Conservation (phyloP, 2,888 invertebrate species). For the Synanthedon tipuliformis region DNA sequence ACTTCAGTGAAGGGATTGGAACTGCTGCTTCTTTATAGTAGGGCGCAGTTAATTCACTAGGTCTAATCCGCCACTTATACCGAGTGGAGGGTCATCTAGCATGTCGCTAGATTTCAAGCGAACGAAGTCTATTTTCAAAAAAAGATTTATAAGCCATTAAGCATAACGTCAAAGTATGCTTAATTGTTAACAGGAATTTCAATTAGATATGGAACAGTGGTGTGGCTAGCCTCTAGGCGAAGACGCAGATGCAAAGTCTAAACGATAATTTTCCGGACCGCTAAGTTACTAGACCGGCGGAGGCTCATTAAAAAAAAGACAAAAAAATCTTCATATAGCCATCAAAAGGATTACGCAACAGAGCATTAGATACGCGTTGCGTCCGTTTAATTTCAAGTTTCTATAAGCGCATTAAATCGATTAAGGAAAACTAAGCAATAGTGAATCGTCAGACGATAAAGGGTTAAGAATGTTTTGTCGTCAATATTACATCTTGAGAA, state of each 20-base stretch:
- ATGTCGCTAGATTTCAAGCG: too few relatives aligned
- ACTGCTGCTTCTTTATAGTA: too few relatives aligned
- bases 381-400: conserved; percentile 9
- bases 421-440: conserved; percentile 7
- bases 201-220: too few relatives aligned
- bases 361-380: conserved; percentile 9
- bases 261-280: conserved; percentile 1
- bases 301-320: conserved; percentile 1
- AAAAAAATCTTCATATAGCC: conserved; percentile 10
- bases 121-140: too few relatives aligned
- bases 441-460: conserved; percentile 1
- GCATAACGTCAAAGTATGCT: too few relatives aligned
- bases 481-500: conserved; percentile 7
- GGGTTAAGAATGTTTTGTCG: conserved; percentile 10
- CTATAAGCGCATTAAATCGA: conserved; percentile 15
- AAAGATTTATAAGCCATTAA: too few relatives aligned
- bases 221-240: conserved; percentile 5
- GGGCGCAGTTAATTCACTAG: too few relatives aligned
- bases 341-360: conserved; percentile 14
- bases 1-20: too few relatives aligned
- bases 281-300: neutral
- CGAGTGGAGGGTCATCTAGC: too few relatives aligned
- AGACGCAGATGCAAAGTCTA: conserved; percentile 5
- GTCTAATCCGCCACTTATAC: too few relatives aligned
- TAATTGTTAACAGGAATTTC: too few relatives aligned